A percentile compares a stretch with the other conserved stretches of the same genome.
These are phyloP conservation scores for Spisula solida DNA, from an alignment of 2,888 invertebrate genomes.

Conservation along the genomic window DNA sequence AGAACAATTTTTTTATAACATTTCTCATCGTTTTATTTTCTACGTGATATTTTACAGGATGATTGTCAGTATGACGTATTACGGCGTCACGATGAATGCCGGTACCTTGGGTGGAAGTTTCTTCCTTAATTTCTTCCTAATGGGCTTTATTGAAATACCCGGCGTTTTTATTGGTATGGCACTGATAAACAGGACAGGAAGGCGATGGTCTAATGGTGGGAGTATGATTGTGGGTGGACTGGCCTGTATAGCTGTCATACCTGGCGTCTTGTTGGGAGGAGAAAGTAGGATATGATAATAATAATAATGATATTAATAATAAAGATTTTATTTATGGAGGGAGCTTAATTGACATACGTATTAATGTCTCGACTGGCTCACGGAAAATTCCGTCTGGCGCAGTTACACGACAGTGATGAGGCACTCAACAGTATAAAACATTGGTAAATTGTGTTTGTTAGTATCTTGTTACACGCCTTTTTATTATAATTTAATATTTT, in stretches of 20 bases:
- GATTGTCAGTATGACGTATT: slow-evolving; percentile 95
- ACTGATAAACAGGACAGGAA: slow-evolving; percentile 84
- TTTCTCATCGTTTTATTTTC: background rate
- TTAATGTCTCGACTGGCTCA: too few relatives aligned
- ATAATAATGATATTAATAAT: too few relatives aligned
- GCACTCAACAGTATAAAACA: too few relatives aligned
- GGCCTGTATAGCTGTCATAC: slow-evolving; percentile 64
- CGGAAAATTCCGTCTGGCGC: too few relatives aligned
- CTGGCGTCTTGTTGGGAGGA: slow-evolving; percentile 55
- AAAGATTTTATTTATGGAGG: too few relatives aligned
- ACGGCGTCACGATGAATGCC: slow-evolving; percentile 91
- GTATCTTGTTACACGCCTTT: too few relatives aligned
- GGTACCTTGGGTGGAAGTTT: slow-evolving; percentile 91
- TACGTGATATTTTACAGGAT: slow-evolving; percentile 88
- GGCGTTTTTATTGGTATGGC: slow-evolving; percentile 84
- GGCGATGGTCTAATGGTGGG: slow-evolving; percentile 76
- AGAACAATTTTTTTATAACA: too few relatives aligned
- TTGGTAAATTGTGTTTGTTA: too few relatives aligned
- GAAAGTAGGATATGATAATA: slow-evolving; percentile 53
- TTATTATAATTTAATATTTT: too few relatives aligned
- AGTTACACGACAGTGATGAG: too few relatives aligned
- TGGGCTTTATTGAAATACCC: slow-evolving; percentile 89
- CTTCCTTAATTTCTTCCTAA: slow-evolving; percentile 94
- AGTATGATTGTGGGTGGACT: slow-evolving; percentile 65
- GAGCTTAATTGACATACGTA: too few relatives aligned